phyloP scores from a whole-genome alignment of 2,797 vertebrate species.

The Euthynnus affinis region DNA sequence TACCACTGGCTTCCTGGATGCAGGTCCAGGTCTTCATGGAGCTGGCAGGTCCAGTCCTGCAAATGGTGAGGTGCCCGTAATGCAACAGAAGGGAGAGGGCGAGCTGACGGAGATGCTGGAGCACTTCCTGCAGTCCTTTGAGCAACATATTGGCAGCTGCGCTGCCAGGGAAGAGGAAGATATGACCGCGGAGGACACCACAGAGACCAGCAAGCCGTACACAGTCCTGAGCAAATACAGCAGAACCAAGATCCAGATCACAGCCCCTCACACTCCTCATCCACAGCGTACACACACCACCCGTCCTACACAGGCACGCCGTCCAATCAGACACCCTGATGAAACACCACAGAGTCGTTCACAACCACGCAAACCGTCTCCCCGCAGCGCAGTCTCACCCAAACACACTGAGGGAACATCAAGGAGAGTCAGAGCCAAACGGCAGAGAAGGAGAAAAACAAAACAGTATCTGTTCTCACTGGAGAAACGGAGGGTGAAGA shows the following conservation, averaged over 20 bases:
- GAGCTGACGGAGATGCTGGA: conserved; percentile 79
- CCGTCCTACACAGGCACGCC: no score
- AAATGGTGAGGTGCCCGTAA: neutral
- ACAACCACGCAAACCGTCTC: neutral
- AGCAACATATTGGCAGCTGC: conserved; percentile 55
- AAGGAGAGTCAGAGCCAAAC: neutral
- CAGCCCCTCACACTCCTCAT: neutral
- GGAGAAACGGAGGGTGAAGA: conserved; percentile 31
- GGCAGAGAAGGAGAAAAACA: neutral
- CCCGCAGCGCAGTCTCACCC: accelerated
- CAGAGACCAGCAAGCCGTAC: neutral
- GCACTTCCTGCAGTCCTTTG: conserved; percentile 77
- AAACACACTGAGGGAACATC: neutral
- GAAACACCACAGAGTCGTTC: neutral
- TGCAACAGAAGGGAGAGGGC: conserved; percentile 67
- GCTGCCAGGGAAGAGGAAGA: conserved; percentile 27
- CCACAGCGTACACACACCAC: neutral
- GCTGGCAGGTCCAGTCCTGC: neutral
- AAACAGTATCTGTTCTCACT: neutral
- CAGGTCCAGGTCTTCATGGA: neutral
- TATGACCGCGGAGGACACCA: neutral
- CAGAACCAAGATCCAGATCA: neutral
- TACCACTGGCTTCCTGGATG: neutral
- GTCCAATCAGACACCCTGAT: neutral
- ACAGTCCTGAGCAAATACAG: neutral